Base-by-base conservation (phyloP, 2,888 invertebrate genomes). In the Tillus elongatus region DNA sequence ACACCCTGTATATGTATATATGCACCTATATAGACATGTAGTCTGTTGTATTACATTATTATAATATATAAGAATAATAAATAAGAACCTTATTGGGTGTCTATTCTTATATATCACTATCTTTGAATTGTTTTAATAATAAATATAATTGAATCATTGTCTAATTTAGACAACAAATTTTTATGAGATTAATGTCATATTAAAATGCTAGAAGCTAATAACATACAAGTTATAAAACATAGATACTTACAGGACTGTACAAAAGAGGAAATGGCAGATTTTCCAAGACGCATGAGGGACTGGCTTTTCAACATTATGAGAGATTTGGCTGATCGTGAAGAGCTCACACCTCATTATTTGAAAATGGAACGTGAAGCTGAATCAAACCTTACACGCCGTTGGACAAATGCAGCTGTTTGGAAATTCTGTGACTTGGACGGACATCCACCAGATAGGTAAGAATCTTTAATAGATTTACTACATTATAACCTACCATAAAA, bases 221-320 rank as follows among this genome's bases (percentile, higher is more conserved):
- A n/a, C n/a, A n/a, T n/a, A n/a, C n/a, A n/a, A n/a, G n/a, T n/a
- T n/a, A n/a, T n/a, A n/a, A n/a, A n/a, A n/a, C n/a, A n/a, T n/a
- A n/a, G n/a, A n/a, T n/a, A n/a, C n/a, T n/a, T 30, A 2, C 56
- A 83, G 83, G 75, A 78, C 53, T 95, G 95, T 67, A 71, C 72
- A 11, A 77, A 81, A 36, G 85, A 82, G 49, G 91, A 95, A 67
- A 84, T 91, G 82, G 71, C 80, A 29, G 93, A 95, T 72, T 97
- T 96, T 69, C 95, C 95, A 35, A 77, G 88, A 33, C 82, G 96
- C 60, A 95, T 97, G 93, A 82, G 92, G 49, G 93, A 96, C 65
- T 97, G 96, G 96, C 79, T 97, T 35, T 95, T 91, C 75, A 91
- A 92, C 76, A 86, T 96, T 46, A 92, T 93, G 92, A 79, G 89